Evolutionary conservation across 2,888 invertebrate genomes (phyloP).

Genomic region (Ctenicera cuprea): DNA sequence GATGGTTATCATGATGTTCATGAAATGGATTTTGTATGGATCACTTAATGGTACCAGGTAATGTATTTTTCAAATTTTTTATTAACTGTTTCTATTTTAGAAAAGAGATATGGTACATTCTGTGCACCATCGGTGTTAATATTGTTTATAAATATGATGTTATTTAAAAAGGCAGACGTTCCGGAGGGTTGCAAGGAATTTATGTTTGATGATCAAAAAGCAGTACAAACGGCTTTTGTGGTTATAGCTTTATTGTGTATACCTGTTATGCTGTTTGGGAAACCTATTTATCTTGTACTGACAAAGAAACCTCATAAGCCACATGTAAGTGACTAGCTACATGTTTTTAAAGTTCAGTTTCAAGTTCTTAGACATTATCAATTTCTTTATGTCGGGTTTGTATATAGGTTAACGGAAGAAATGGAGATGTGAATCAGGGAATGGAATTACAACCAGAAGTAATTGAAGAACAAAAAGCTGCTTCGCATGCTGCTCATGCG

Average conservation of each 20-base stretch:
- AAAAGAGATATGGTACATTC: slow-evolving; percentile 64
- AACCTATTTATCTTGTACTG: slow-evolving; percentile 88
- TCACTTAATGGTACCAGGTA: neutral
- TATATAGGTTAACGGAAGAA: slow-evolving; percentile 64
- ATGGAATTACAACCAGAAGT: slow-evolving; percentile 78
- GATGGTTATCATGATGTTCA: slow-evolving; percentile 93
- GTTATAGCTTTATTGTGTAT: slow-evolving; percentile 88
- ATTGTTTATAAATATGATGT: slow-evolving; percentile 99
- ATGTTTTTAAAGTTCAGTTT: neutral
- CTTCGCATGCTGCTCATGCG: slow-evolving; percentile 69
- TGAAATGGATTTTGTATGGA: slow-evolving; percentile 87
- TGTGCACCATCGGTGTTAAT: slow-evolving; percentile 98
- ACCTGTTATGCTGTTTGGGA: slow-evolving; percentile 95
- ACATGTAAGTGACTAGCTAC: slow-evolving; percentile 55
- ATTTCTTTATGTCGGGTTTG: neutral
- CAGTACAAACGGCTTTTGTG: slow-evolving; percentile 87
- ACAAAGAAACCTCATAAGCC: slow-evolving; percentile 64
- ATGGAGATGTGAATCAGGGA: slow-evolving; percentile 81
- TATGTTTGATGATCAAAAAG: slow-evolving; percentile 84
- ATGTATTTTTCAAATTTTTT: neutral
- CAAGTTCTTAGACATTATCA: slow-evolving; percentile 22
- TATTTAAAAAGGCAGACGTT: slow-evolving; percentile 82
- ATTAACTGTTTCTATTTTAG: slow-evolving; percentile 43
- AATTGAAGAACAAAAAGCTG: slow-evolving; percentile 70
- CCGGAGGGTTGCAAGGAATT: slow-evolving; percentile 75